Base-by-base conservation (phyloP, 2,797 vertebrate species). In the Spizella passerina region DNA sequence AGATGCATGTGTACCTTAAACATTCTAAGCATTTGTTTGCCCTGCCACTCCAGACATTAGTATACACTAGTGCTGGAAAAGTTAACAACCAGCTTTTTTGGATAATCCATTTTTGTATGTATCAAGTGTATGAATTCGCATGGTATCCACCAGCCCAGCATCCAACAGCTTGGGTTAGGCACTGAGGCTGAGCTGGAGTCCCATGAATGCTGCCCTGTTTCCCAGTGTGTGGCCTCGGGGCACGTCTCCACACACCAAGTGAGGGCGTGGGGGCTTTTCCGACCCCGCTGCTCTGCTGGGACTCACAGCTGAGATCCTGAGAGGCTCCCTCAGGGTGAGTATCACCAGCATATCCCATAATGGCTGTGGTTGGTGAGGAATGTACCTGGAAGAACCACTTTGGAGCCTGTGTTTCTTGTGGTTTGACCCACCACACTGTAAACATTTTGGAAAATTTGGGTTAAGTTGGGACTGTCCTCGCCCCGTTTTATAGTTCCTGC, bases 391-490 rank as follows among this genome's bases (percentile, higher is more conserved):
- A 75, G 39, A 84, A 75, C 52, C 18, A 38, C 86, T 64, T 86
- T 21, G 39, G 43, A 88, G 36, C 32, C 44, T n/a, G 30, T 76
- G 32, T 66, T 84, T 71, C 77, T 53, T 12, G 9, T 78, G 66
- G 82, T 78, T 82, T 91, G 71, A 93, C 87, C 56, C 72, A 91
- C 80, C 2, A 5, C 43, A 32, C 29, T 30, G 43, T 36, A 53
- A 81, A 90, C 52, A 66, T 26, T 72, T 32, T 52, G 64, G 43
- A 90, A 88, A 92, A 86, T 64, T 6, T 64, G 60, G 61, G 55
- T 88, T 82, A 56, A 75, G 39, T 47, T 88, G n/a, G 59, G 82
- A 80, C 71, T 56, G 71, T 86, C 93, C 76, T 84, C 61, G 3
- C 53, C 60, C 10, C 1, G 1, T 68, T 91, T 92, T 78, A 78